Evolutionary conservation across 2,888 invertebrate species (phyloP), one percentile per base, ranked within the genome.

Genomic region (Coecobrya sp.): DNA sequence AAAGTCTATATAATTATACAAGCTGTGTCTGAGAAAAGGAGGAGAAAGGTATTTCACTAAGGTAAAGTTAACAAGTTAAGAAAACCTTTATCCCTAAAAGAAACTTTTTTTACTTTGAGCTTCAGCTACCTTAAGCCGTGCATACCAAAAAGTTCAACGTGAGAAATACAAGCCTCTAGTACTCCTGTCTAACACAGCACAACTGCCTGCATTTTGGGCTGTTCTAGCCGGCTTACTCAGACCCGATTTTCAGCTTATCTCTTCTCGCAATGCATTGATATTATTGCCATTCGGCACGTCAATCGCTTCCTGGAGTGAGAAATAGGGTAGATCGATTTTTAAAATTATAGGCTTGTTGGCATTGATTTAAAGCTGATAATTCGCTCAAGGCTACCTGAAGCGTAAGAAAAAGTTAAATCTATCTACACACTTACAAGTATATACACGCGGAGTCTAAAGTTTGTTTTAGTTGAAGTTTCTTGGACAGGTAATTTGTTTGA

Each of bases 401-500:
- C 30, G n/a, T 13, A 16, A 45, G 19, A 42, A n/a, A 73, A 73
- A 73, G 73, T 73, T 42, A 13, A 70, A 19, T 65, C 10, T 65
- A 13, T 30, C 16, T 1, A 27, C 30, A 0, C 30, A 30, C 27
- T 68, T 11, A 13, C 25, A 25, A n/a, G n/a, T n/a, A n/a, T n/a
- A n/a, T n/a, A n/a, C n/a, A n/a, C n/a, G n/a, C n/a, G n/a, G n/a
- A n/a, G n/a, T n/a, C n/a, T 68, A 30, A 68, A 68, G 45, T 73
- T n/a, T 2, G 8, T 42, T 10, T 73, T 45, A 27, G 13, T 27
- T 16, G 1, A 45, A 73, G 13, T 73, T 73, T 42, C 36, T 73
- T 73, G 45, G 42, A 73, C n/a, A n/a, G n/a, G n/a, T 73, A 73
- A 73, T 73, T 73, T 42, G 42, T 73, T 73, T 73, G 42, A 73